These are phyloP conservation scores for Aepyceros melampus DNA, from an alignment of 2,113 vertebrate genomes.

Conservation along the genomic window DNA sequence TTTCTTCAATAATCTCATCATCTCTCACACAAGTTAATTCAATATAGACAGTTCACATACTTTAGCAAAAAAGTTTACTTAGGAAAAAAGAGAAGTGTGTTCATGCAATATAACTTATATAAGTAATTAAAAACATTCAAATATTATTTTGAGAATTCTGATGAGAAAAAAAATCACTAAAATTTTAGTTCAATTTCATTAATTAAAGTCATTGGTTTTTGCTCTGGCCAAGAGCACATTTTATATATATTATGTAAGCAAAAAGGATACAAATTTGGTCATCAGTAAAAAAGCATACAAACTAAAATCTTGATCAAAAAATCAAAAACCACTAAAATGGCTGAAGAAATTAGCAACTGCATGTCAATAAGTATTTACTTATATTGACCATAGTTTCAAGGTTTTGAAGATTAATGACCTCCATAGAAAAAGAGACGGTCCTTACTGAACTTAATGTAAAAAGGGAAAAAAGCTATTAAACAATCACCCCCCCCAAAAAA, in stretches of 20 bases:
- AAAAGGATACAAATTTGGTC: not conserved
- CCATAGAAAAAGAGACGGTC: not conserved
- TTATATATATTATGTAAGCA: not conserved
- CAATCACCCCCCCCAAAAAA: not conserved
- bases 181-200: not conserved
- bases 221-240: not conserved
- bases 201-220: not conserved
- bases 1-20: not conserved
- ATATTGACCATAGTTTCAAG: not conserved
- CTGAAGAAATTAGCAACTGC: not conserved
- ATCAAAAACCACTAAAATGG: not conserved
- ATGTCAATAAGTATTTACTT: not conserved
- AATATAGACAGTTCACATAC: not conserved
- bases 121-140: not conserved
- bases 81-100: not conserved
- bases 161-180: not conserved
- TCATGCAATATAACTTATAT: not conserved
- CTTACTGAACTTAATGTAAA: not conserved
- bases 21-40: not conserved
- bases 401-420: not conserved
- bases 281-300: not conserved
- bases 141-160: not conserved
- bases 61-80: not conserved
- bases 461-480: not conserved
- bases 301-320: not conserved